Evolutionary conservation across 2,888 invertebrate genomes (phyloP).

Genomic region (Netelia fuscicornis): DNA sequence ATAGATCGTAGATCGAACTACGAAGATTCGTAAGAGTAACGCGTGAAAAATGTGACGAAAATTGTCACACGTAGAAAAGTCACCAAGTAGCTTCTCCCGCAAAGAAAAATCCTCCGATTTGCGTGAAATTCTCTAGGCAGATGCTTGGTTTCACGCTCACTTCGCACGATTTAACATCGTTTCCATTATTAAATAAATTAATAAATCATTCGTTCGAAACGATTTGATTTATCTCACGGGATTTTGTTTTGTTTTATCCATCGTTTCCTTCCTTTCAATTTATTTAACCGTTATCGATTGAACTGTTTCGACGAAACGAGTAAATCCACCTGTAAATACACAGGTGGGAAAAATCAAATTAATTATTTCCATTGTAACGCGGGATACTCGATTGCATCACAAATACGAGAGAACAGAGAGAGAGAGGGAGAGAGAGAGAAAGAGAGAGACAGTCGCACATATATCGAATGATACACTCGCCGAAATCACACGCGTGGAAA

Average conservation of each 20-base stretch:
- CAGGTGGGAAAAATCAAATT: conserved; percentile 23
- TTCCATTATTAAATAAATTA: neutral
- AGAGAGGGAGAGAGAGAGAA: neutral
- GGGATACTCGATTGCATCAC: conserved; percentile 14
- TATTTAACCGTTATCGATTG: neutral
- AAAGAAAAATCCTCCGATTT: conserved; percentile 56
- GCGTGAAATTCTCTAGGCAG: conserved; percentile 68
- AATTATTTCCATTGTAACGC: conserved; percentile 38
- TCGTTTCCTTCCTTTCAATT: neutral
- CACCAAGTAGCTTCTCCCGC: conserved; percentile 22
- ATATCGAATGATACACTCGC: neutral
- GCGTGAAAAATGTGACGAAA: neutral
- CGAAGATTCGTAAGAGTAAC: conserved; percentile 17
- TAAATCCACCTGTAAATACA: conserved; percentile 13
- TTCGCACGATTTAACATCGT: conserved; percentile 50
- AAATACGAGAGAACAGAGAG: neutral
- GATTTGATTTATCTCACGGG: neutral
- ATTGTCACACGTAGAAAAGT: conserved; percentile 17
- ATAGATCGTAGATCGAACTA: conserved; percentile 22
- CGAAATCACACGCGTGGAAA: conserved; percentile 16
- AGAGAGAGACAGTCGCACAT: too few relatives aligned
- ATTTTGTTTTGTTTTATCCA: neutral
- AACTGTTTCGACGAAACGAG: neutral
- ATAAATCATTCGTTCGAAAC: neutral
- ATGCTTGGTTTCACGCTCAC: conserved; percentile 69